Evolutionary conservation across 2,888 invertebrate genomes (phyloP).

Genomic region (Cyclophora albipunctata): DNA sequence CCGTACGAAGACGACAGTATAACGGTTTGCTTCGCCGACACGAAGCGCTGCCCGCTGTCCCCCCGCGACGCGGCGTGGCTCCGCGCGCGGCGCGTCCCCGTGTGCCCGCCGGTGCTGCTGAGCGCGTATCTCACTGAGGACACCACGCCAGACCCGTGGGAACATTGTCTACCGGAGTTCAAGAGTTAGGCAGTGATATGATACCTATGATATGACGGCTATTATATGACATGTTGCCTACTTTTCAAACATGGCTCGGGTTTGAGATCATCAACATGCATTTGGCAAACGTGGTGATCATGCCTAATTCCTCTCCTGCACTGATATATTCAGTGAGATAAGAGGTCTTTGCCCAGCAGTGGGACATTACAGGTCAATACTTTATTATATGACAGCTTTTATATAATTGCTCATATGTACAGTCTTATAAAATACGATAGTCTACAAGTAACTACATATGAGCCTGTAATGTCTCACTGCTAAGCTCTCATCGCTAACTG

Average conservation of each 20-base stretch:
- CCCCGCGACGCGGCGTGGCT: constrained; percentile 75
- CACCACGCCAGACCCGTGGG: constrained; percentile 37
- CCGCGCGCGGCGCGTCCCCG: constrained; percentile 70
- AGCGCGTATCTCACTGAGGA: constrained; percentile 74
- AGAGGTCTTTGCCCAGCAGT: too few relatives aligned
- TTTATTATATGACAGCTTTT: neutral
- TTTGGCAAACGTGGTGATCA: too few relatives aligned
- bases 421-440: too few relatives aligned
- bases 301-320: too few relatives aligned
- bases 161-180: constrained; percentile 52
- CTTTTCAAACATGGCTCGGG: too few relatives aligned
- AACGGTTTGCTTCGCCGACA: constrained; percentile 84
- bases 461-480: too few relatives aligned
- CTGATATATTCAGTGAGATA: too few relatives aligned
- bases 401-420: too few relatives aligned
- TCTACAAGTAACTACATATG: too few relatives aligned
- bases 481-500: too few relatives aligned
- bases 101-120: constrained; percentile 78
- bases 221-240: neutral
- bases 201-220: too few relatives aligned
- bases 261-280: too few relatives aligned
- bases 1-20: constrained; percentile 75
- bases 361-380: constrained; percentile 2
- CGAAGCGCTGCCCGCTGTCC: constrained; percentile 59
- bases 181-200: constrained; percentile 4